Percentiles rank a stretch among this genome's conserved stretches.
These are phyloP conservation scores for Ryuthela nishihirai DNA, from an alignment of 2,888 invertebrate species.

Conservation along the genomic window DNA sequence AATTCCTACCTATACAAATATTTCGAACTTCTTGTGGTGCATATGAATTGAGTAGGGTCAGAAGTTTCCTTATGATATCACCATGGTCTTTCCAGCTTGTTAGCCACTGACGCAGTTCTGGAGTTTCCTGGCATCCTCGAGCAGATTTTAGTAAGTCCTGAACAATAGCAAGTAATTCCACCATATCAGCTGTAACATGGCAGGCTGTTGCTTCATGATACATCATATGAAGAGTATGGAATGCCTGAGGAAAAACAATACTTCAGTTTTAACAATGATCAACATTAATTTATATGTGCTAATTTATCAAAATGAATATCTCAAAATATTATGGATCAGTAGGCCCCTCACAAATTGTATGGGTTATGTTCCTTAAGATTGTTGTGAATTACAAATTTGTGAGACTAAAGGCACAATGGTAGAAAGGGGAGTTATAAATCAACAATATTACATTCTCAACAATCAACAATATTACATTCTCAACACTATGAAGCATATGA, in stretches of 20 bases:
- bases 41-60: constrained; percentile 82
- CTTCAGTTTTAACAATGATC: no score
- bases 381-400: no score
- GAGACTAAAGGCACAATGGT: no score
- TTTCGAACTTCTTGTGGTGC: constrained; percentile 79
- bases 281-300: no score
- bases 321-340: no score
- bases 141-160: constrained; percentile 55
- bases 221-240: constrained; percentile 87
- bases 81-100: constrained; percentile 70
- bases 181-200: constrained; percentile 75
- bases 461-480: no score
- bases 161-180: constrained; percentile 66
- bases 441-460: no score
- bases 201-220: constrained; percentile 90
- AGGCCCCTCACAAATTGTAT: no score
- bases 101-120: constrained; percentile 61
- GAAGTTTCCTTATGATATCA: constrained; percentile 78
- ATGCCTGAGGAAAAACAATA: constrained; percentile 62
- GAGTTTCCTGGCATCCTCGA: constrained; percentile 54
- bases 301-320: no score
- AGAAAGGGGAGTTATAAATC: no score
- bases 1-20: constrained; percentile 68
- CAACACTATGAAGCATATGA: no score
- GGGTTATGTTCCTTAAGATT: no score